Base-by-base conservation (phyloP, 1,140 invertebrate species). In the Saccostrea glomerata region DNA sequence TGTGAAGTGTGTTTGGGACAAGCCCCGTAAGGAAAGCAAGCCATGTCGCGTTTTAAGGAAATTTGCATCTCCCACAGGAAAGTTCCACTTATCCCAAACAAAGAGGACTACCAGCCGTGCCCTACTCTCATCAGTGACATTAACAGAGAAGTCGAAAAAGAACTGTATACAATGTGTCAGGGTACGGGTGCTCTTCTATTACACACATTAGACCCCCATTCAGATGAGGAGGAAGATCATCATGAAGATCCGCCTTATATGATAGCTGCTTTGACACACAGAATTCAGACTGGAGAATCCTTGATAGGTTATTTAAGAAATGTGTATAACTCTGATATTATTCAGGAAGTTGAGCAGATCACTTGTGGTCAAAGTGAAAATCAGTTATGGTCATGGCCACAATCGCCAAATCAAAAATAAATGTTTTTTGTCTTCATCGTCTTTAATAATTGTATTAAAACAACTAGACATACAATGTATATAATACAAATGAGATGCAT, bases 1-100 rank as follows among this genome's bases (percentile, higher is more conserved):
- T 87, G 55, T 87, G 58, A 4, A 0, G 23, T 87, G 87, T 84
- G 58, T 88, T 15, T 30, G 11, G 55, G 66, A 85, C 13, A 88
- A 88, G 30, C 83, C 87, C 55, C 63, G 66, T 4, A 84, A 73
- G 36, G 20, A 40, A 36, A 66, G 83, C 17, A n/a, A 73, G 25
- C 87, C 87, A 47, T 86, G 30, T 36, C 20, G 25, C 23, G 36
- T n/a, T n/a, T 66, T 15, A 36, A 82, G 30, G 47, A 47, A 82
- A 36, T 23, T n/a, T n/a, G n/a, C 15, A 70, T 23, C n/a, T 70
- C 63, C 17, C 63, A 70, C 63, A 36, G 20, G 58, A 63, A 6
- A 25, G 20, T 60, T 20, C 55, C 23, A 12, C 4, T 11, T 3
- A 23, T 7, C 17, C 23, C 25, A 23, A 85, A 25, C 60, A 36